Base-by-base conservation (phyloP, 2,797 vertebrate genomes). In the Enteromius radiatus region DNA sequence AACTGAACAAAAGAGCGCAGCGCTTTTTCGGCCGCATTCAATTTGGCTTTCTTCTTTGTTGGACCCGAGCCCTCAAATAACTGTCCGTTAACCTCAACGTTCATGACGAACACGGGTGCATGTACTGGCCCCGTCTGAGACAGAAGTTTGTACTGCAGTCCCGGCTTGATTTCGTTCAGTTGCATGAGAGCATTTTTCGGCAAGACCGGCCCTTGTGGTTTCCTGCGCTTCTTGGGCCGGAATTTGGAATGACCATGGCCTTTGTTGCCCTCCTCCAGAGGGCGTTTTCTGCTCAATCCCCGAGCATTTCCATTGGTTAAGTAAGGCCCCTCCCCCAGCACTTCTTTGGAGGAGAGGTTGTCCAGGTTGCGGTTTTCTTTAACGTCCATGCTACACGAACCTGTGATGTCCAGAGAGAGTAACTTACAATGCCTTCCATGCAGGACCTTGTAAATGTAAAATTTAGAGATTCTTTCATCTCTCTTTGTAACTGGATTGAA, bases 181-280 rank as follows among this genome's bases (percentile, higher is more conserved):
- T 97, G 97, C 97, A 97, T 97, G 21, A 99, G 93, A 0, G 97
- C 97, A 0, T 98, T 99, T 91, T 98, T 98, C 2, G 96, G 97
- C 87, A 96, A 91, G 52, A 95, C 91, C 0, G 96, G 96, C 78
- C 96, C 95, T 0, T 96, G 93, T 0, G 82, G 91, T 91, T 95
- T 97, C 94, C 96, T 96, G 86, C 96, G 95, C 90, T 95, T 97
- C 93, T 97, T 98, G 14, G 94, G 95, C 69, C 94, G 95, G 87
- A 97, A 97, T 90, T 93, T 97, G 92, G 94, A 90, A 77, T 91
- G 91, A 0, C 88, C 54, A 54, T 95, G 96, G 76, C 96, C 95
- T 0, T 96, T 96, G 91, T 92, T 97, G 88, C 97, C 97, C 87
- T 99, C 97, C 80, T 96, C 97, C 91, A 97, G 87, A 47, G 96